These are phyloP conservation scores for Temnothorax ravouxi DNA, from an alignment of 2,888 invertebrate species.

Conservation along the genomic window DNA sequence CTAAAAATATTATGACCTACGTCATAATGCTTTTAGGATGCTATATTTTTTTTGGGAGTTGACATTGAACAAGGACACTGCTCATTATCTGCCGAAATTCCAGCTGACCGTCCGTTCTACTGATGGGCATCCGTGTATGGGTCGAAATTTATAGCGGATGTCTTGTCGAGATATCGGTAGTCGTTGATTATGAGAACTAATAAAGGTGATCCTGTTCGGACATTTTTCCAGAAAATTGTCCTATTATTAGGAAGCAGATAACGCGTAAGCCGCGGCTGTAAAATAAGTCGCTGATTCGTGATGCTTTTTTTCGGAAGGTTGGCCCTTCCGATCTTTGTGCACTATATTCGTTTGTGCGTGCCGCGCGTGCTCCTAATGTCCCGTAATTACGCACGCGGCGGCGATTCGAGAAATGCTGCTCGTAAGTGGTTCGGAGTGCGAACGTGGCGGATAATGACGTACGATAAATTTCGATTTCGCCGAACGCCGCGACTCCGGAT, in stretches of 20 bases:
- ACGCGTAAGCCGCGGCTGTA: neutral
- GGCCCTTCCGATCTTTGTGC: constrained; percentile 13
- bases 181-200: constrained; percentile 3
- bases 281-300: neutral
- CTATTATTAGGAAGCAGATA: constrained; percentile 33
- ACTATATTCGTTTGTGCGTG: constrained; percentile 48
- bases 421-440: constrained; percentile 34
- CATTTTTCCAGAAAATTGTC: constrained; percentile 16
- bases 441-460: constrained; percentile 37
- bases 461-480: constrained; percentile 39
- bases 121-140: too few species aligned
- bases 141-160: constrained; percentile 10
- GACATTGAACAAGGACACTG: constrained; percentile 24
- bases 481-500: constrained; percentile 11
- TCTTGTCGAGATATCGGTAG: neutral
- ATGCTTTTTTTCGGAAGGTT: neutral
- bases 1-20: neutral
- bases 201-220: neutral
- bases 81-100: constrained; percentile 35
- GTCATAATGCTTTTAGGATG: neutral
- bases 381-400: constrained; percentile 40
- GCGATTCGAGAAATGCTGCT: constrained; percentile 48
- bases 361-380: constrained; percentile 39
- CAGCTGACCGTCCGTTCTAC: neutral
- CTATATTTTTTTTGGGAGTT: constrained; percentile 21